phyloP scores from a whole-genome alignment of 2,797 vertebrate genomes.

The Smutsia temminckii region DNA sequence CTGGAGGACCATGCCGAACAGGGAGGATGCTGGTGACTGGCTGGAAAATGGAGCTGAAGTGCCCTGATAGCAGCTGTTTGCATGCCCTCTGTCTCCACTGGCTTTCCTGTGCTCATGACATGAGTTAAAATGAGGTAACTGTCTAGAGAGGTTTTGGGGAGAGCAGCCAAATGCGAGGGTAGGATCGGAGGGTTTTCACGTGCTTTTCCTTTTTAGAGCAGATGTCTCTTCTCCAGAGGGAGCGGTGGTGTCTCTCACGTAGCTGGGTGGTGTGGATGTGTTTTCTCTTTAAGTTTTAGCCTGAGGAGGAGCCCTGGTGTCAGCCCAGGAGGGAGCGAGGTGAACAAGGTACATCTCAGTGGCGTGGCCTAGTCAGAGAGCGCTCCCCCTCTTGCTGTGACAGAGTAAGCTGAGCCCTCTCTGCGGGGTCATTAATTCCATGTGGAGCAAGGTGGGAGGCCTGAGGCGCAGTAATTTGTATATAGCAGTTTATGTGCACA shows the following conservation, averaged over 20 bases:
- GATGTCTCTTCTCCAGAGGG: slow-evolving; percentile 60
- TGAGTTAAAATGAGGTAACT: slow-evolving; percentile 34
- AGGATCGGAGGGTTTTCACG: slow-evolving; percentile 35
- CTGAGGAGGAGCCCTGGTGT: not conserved
- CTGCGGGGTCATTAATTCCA: not conserved
- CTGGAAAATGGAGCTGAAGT: not conserved
- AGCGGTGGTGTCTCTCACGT: slow-evolving; percentile 26
- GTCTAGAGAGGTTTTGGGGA: not conserved
- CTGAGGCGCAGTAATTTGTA: slow-evolving; percentile 35
- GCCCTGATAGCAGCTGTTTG: not conserved
- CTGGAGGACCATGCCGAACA: not conserved
- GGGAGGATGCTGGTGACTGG: not conserved
- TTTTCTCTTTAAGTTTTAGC: slow-evolving; percentile 42
- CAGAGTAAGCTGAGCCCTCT: slow-evolving; percentile 37
- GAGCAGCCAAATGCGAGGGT: not conserved
- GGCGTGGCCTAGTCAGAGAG: not conserved
- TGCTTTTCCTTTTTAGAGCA: slow-evolving; percentile 55
- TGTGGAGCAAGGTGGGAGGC: slow-evolving; percentile 31
- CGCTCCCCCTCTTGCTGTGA: not conserved
- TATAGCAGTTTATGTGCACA: not conserved
- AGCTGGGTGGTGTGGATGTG: slow-evolving; percentile 15
- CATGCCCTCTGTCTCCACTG: not conserved
- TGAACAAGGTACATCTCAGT: not conserved
- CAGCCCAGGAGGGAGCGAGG: not conserved
- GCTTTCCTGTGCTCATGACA: not conserved